Evolutionary conservation across 2,888 invertebrate genomes (phyloP).

Genomic region (Trachelus iudaicus): DNA sequence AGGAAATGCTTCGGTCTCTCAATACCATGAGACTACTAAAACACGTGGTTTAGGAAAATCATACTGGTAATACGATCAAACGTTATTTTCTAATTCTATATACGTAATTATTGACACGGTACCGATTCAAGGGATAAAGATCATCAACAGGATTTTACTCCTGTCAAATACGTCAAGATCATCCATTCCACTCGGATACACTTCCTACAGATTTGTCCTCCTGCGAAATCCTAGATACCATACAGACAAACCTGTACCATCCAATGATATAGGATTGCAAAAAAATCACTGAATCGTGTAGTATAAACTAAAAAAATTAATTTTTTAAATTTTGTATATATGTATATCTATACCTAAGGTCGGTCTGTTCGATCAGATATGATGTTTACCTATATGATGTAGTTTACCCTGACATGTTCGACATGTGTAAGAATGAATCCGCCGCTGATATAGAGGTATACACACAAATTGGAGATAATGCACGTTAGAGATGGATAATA

Average conservation of each 20-base stretch:
- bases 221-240: no score
- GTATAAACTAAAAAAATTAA: background rate
- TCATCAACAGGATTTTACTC: no score
- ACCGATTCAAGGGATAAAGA: no score
- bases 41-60: background rate
- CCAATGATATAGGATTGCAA: background rate
- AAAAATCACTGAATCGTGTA: background rate
- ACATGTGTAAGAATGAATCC: constrained; percentile 19
- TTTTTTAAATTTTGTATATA: background rate
- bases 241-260: no score
- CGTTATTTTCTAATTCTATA: background rate
- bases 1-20: background rate
- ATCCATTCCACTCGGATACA: no score
- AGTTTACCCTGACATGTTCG: constrained; percentile 4
- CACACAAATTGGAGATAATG: constrained; percentile 19
- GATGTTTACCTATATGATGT: background rate
- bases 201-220: no score
- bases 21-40: background rate
- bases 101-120: no score
- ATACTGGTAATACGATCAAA: background rate
- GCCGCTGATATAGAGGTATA: constrained; percentile 19
- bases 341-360: background rate
- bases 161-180: no score
- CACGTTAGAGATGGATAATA: background rate
- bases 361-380: background rate